Percentiles rank a stretch among this genome's conserved stretches.
phyloP scores from a whole-genome alignment of 2,797 vertebrate species.

The Morelia viridis region DNA sequence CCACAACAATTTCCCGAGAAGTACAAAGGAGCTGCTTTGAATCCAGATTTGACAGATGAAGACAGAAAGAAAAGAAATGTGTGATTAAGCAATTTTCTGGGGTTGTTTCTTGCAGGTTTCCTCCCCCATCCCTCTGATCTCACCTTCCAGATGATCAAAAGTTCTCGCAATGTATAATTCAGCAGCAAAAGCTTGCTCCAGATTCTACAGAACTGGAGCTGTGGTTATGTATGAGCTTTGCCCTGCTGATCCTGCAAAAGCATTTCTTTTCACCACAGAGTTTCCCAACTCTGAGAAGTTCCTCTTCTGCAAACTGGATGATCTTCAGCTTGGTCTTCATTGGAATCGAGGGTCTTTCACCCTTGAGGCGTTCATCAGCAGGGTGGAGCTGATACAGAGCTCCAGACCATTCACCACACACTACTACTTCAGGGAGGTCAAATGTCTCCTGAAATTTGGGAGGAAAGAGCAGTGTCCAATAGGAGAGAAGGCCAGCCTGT shows the following conservation, averaged over 20 bases:
- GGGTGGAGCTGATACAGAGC: not conserved
- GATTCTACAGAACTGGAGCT: not conserved
- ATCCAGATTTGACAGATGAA: not conserved
- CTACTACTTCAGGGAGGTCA: not conserved
- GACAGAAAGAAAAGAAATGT: not conserved
- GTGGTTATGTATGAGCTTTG: conserved; percentile 33
- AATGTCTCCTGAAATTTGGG: not conserved
- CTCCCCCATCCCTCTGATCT: conserved; percentile 15
- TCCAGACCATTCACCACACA: not conserved
- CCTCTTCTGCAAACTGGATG: not conserved
- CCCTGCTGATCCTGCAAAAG: not conserved
- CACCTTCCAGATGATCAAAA: conserved; percentile 54
- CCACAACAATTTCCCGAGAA: not conserved
- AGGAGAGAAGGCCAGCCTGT: not conserved
- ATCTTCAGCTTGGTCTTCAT: not conserved
- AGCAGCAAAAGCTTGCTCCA: conserved; percentile 27
- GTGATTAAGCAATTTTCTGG: conserved; percentile 9
- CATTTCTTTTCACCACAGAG: not conserved
- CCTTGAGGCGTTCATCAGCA: not conserved
- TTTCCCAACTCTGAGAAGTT: not conserved
- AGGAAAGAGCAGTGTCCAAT: not conserved
- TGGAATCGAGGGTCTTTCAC: not conserved
- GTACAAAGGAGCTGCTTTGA: not conserved
- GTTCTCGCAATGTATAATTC: conserved; percentile 50
- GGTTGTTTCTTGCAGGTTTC: conserved; percentile 16